Evolutionary conservation across 2,797 vertebrate genomes (phyloP).

Genomic region (Tangara arthus): DNA sequence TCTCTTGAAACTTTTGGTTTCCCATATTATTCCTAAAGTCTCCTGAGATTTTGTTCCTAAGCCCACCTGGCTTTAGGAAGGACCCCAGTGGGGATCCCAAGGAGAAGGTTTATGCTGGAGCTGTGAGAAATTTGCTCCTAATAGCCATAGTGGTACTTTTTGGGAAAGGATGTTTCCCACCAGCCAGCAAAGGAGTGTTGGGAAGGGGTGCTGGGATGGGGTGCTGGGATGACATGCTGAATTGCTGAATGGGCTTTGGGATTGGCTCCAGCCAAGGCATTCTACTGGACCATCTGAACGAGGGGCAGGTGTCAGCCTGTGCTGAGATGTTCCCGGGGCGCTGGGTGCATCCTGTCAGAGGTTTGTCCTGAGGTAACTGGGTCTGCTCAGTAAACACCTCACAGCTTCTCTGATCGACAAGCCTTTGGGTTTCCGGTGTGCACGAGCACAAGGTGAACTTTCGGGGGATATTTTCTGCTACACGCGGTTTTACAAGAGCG

Average conservation of each 20-base stretch:
- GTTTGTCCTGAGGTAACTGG: not conserved
- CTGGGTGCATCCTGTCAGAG: not conserved
- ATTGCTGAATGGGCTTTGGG: fast-evolving
- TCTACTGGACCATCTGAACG: not conserved
- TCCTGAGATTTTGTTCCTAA: not conserved
- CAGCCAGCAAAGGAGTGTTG: fast-evolving
- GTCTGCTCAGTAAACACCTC: constrained; percentile 17
- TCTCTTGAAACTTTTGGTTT: not conserved
- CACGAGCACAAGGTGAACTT: constrained; percentile 54
- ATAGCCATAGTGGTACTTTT: not conserved
- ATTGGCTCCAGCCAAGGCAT: not conserved
- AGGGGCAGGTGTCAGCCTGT: not conserved
- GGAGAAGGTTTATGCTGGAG: not conserved
- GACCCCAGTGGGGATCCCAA: fast-evolving
- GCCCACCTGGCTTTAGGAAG: not conserved
- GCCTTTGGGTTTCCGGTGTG: constrained; percentile 15
- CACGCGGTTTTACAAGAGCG: not conserved
- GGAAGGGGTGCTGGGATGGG: not conserved
- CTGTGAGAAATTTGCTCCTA: not conserved
- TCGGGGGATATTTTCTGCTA: constrained; percentile 59
- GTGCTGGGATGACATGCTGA: fast-evolving
- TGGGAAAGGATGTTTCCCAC: not conserved
- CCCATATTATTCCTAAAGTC: not conserved
- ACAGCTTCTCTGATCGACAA: not conserved
- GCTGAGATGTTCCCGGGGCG: fast-evolving